Evolutionary conservation across 2,113 vertebrate species (phyloP).

Genomic region (Pongo abelii): DNA sequence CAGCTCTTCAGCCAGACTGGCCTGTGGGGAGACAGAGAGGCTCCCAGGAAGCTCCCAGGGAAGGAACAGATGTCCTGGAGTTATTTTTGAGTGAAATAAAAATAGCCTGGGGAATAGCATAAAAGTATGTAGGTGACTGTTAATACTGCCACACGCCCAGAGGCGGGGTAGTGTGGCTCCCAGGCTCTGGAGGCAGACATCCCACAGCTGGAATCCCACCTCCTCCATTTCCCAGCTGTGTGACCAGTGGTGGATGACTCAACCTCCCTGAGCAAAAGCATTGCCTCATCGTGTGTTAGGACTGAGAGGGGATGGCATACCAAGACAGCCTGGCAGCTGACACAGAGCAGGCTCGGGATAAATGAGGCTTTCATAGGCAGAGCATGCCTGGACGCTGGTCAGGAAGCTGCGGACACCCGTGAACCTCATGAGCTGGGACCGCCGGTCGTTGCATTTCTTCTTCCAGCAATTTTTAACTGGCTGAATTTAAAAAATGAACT

Average conservation of each 20-base stretch:
- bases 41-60: not conserved
- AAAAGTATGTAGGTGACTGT: not conserved
- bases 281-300: not conserved
- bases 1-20: not conserved
- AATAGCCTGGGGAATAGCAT: not conserved
- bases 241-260: not conserved
- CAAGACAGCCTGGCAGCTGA: not conserved
- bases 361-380: not conserved
- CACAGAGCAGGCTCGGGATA: too few species aligned
- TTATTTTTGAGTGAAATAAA: slow-evolving; percentile 31
- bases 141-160: not conserved
- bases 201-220: not conserved
- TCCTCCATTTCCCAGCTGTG: not conserved
- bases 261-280: not conserved
- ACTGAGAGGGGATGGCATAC: not conserved
- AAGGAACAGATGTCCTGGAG: not conserved
- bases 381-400: rapidly evolving
- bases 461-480: not conserved
- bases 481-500: not conserved
- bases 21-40: not conserved
- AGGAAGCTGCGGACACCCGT: rapidly evolving
- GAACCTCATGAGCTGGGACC: rapidly evolving
- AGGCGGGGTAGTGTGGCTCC: not conserved
- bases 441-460: not conserved
- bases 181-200: not conserved